These are phyloP conservation scores for Stercorarius parasiticus DNA, from an alignment of 2,113 vertebrate genomes.

Conservation along the genomic window DNA sequence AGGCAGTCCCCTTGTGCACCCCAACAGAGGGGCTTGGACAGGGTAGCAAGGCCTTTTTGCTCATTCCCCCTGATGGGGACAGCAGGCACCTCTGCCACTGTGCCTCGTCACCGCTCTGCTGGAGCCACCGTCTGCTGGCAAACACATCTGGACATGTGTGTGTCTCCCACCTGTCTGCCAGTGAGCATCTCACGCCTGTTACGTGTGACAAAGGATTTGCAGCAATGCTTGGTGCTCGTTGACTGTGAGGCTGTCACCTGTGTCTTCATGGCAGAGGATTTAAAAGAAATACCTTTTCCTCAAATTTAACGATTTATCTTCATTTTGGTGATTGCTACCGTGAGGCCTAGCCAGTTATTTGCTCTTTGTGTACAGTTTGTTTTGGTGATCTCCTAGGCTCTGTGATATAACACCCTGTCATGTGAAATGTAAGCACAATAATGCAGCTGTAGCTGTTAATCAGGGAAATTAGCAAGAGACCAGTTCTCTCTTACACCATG, in stretches of 20 bases:
- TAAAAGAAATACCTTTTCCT: background rate
- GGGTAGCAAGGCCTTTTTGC: background rate
- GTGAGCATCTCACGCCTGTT: background rate
- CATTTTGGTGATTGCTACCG: background rate
- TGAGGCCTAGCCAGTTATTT: background rate
- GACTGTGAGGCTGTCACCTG: background rate
- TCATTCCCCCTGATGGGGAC: rapidly evolving
- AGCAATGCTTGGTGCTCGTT: background rate
- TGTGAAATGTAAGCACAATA: background rate
- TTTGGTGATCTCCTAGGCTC: background rate
- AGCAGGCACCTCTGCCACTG: background rate
- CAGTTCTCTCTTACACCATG: background rate
- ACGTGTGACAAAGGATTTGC: rapidly evolving
- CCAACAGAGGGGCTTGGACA: background rate
- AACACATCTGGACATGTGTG: rapidly evolving
- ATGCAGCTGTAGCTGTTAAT: background rate
- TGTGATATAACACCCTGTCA: background rate
- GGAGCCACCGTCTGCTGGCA: background rate
- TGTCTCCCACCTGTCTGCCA: rapidly evolving
- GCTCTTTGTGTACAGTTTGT: background rate
- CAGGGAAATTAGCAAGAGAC: background rate
- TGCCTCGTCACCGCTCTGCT: background rate
- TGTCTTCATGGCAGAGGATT: background rate
- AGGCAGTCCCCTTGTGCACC: background rate
- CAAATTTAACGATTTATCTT: background rate